Base-by-base conservation (phyloP, 2,797 vertebrate genomes). In the Pelodytes ibericus region DNA sequence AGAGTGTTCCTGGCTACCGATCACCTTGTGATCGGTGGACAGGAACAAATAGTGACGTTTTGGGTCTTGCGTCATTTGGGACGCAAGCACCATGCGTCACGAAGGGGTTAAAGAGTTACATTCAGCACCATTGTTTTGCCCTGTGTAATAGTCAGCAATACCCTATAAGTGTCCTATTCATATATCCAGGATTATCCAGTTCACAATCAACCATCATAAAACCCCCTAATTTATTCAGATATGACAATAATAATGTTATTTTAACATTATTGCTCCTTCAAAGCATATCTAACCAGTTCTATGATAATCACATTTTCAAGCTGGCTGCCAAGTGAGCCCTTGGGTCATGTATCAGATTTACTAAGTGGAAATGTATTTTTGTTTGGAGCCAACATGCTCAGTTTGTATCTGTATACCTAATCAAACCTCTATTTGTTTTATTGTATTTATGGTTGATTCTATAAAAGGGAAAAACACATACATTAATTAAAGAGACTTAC, bases 211-310 rank as follows among this genome's bases (percentile, higher is more conserved):
- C 41, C 41, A 44, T 44, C 41, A 44, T 10, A 3, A 44, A 16
- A 44, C 33, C 11, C 5, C n/a, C n/a, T n/a, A 13, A 44, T 16
- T 13, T 16, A 44, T 15, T 44, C 11, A 8, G 41, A 15, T 3
- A 44, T 16, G 41, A 20, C 20, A 7, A 53, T 53, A 53, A 16
- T 24, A 53, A 11, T 24, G 3, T 24, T 24, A 24, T 20, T 22
- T 53, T 22, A 53, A 53, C 49, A 53, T 53, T 53, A 53, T 22
- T 53, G 24, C 24, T 53, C n/a, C n/a, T 53, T 22, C 24, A 53
- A 53, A 16, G n/a, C 49, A 22, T 44, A 44, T 44, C 41, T 44
- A 44, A 44, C 13, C 13, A 44, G 13, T 44, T 44, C 41, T 44
- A 44, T 44, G 41, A 8, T 44, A 44, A 44, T 44, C 18, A 44